Evolutionary conservation across 2,797 vertebrate species (phyloP).

Genomic region (Chelmon rostratus): DNA sequence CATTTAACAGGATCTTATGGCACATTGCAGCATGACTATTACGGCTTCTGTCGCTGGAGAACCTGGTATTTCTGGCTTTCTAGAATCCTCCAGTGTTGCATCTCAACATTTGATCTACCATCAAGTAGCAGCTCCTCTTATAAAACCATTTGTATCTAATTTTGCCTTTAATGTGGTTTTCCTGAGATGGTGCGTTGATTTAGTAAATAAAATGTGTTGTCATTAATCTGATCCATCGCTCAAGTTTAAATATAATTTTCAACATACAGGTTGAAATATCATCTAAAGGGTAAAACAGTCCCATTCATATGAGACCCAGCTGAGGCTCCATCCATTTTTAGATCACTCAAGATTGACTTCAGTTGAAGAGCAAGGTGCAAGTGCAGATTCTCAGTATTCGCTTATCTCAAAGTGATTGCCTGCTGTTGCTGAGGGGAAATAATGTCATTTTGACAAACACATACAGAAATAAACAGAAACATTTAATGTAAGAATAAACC

Average conservation of each 20-base stretch:
- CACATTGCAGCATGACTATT: background rate
- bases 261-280: slow-evolving; percentile 11
- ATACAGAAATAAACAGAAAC: slow-evolving; percentile 61
- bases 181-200: background rate
- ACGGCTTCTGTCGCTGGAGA: background rate
- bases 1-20: background rate
- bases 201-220: background rate
- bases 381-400: slow-evolving; percentile 65
- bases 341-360: slow-evolving; percentile 66
- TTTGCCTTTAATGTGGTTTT: background rate
- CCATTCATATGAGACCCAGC: slow-evolving; percentile 34
- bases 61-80: background rate
- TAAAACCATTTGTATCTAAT: background rate
- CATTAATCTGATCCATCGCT: slow-evolving; percentile 22
- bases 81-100: background rate
- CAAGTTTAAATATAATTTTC: slow-evolving; percentile 20
- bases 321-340: slow-evolving; percentile 54
- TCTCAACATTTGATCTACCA: background rate
- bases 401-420: slow-evolving; percentile 75
- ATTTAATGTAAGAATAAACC: slow-evolving; percentile 71
- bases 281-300: slow-evolving; percentile 37
- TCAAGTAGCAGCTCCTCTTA: background rate
- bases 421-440: slow-evolving; percentile 51
- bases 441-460: slow-evolving; percentile 57
- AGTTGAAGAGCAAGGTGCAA: slow-evolving; percentile 61